Percentiles rank a stretch among this genome's conserved stretches.
phyloP scores from a whole-genome alignment of 2,888 invertebrate genomes.

The Esperia sulphurella region DNA sequence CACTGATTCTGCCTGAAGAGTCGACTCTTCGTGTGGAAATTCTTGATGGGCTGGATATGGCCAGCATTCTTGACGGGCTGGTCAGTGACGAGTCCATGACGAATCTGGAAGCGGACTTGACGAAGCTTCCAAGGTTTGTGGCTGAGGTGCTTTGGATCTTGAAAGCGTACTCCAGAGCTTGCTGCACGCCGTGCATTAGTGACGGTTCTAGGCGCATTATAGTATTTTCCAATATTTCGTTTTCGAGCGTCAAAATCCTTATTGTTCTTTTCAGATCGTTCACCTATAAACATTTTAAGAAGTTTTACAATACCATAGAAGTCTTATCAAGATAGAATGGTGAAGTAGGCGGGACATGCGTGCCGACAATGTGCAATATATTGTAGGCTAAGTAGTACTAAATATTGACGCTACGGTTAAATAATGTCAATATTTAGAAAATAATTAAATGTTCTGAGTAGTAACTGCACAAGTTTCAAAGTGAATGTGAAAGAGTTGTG shows the following conservation, averaged over 20 bases:
- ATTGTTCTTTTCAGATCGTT: constrained; percentile 47
- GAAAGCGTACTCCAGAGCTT: constrained; percentile 56
- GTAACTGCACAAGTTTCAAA: too few species aligned
- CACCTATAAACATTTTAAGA: constrained; percentile 26
- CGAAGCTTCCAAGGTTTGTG: constrained; percentile 39
- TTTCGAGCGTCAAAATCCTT: constrained; percentile 60
- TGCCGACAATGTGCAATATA: too few species aligned
- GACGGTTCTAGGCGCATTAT: constrained; percentile 65
- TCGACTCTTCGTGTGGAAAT: constrained; percentile 36
- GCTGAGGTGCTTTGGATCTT: constrained; percentile 42
- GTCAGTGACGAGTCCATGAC: constrained; percentile 32
- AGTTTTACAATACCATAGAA: background rate
- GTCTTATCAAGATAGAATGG: too few species aligned
- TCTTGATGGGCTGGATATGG: constrained; percentile 26
- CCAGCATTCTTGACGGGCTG: constrained; percentile 30
- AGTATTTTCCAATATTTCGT: constrained; percentile 72
- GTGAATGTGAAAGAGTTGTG: too few species aligned
- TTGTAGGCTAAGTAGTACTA: too few species aligned
- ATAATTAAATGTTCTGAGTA: too few species aligned
- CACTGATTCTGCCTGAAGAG: constrained; percentile 53
- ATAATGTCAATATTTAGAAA: too few species aligned
- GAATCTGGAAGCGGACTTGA: constrained; percentile 44
- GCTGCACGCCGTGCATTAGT: constrained; percentile 64
- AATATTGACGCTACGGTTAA: too few species aligned
- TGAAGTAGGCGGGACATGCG: too few species aligned